phyloP scores from a whole-genome alignment of 2,888 invertebrate genomes.

The Caenorhabditis becei region DNA sequence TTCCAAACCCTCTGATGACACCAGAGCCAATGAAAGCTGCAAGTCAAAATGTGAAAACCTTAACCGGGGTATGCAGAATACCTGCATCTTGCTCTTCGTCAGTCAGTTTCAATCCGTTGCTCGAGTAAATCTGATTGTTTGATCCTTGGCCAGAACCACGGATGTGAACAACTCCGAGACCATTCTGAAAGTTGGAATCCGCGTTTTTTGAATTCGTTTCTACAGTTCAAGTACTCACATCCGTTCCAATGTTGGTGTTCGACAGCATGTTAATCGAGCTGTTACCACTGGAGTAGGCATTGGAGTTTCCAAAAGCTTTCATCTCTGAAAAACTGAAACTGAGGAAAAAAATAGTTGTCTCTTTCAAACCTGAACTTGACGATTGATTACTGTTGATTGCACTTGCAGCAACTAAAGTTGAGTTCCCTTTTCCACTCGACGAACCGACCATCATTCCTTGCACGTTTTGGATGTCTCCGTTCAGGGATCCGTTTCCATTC shows the following conservation, averaged over 20 bases:
- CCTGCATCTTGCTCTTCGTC: constrained; percentile 65
- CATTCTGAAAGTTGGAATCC: constrained; percentile 29
- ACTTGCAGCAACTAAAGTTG: constrained; percentile 71
- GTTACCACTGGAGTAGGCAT: constrained; percentile 61
- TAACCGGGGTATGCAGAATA: background rate
- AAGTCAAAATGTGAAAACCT: constrained; percentile 1
- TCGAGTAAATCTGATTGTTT: constrained; percentile 69
- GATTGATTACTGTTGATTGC: constrained; percentile 66
- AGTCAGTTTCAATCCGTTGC: constrained; percentile 71
- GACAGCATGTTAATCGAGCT: constrained; percentile 65
- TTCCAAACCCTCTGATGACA: constrained; percentile 64
- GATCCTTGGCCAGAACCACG: constrained; percentile 60
- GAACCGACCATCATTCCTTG: constrained; percentile 69
- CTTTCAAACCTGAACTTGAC: constrained; percentile 1
- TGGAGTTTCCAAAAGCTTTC: constrained; percentile 69
- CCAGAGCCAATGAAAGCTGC: constrained; percentile 71
- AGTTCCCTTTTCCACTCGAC: constrained; percentile 69
- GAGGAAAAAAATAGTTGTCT: background rate
- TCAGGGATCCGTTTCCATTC: constrained; percentile 68
- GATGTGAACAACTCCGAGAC: constrained; percentile 60
- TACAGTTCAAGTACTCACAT: constrained; percentile 25
- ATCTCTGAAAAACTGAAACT: constrained; percentile 62
- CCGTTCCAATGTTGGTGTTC: constrained; percentile 53
- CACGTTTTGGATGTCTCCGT: constrained; percentile 51
- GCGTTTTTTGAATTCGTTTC: background rate